Base-by-base conservation (phyloP, 2,113 vertebrate genomes). In the Thinocorus orbignyianus region DNA sequence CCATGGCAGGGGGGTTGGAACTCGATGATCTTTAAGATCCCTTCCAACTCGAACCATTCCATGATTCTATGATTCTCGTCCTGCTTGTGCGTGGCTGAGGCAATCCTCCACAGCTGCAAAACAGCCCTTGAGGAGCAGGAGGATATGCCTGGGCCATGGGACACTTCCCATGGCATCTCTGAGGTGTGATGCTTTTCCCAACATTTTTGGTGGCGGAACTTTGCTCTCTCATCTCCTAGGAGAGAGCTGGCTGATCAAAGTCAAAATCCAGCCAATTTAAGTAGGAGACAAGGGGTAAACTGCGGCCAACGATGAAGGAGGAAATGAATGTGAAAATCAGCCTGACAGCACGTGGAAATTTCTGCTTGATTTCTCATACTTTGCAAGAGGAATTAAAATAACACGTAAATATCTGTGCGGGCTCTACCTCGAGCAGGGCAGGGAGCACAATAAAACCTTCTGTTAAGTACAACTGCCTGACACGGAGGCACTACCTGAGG, bases 81-180 rank as follows among this genome's bases (percentile, higher is more conserved):
- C 41, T 2, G 4, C 37, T 72, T 2, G 0, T 37, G 26, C 9
- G 8, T 1, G 3, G 74, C 55, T 30, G n/a, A 41, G 64, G n/a
- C 57, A 42, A 88, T 19, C 52, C 60, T 54, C 66, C 49, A 11
- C 0, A 5, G 79, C 62, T 72, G n/a, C 48, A 24, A 25, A 72
- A 51, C 39, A 41, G 55, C 55, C 60, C 37, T 0, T 2, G 71
- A 57, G 88, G 33, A 73, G 86, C 54, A 42, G 60, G 51, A 79
- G 64, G 58, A 88, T 37, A 31, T 2, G 11, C 52, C 41, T 26
- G 1, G 20, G 42, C 44, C 46, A 41, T 6, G 1, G 60, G 23
- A 30, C 9, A 3, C 31, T 65, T 48, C 66, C 13, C 7, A 3
- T 4, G 30, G 55, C 68, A 68, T 28, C 76, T 37, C 86, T 51